Percentiles rank a stretch among this genome's conserved stretches.
Conservation (phyloP, 2,113 vertebrate species). For the Pantherophis guttatus region DNA sequence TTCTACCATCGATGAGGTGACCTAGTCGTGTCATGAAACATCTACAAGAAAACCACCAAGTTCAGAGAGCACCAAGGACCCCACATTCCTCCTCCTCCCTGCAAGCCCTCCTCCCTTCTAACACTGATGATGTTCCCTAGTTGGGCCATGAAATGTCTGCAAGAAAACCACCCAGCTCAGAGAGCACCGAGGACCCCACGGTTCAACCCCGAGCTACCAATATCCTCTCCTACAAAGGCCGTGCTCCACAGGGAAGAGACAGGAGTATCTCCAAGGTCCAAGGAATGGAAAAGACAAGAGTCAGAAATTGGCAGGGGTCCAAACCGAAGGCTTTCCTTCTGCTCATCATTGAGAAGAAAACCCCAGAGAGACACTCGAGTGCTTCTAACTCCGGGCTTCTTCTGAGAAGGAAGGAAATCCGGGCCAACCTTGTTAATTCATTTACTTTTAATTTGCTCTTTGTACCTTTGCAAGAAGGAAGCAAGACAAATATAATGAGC, state of each 20-base stretch:
- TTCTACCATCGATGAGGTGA: background rate
- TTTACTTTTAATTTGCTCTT: conserved; percentile 6
- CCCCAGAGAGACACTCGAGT: background rate
- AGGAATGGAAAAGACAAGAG: background rate
- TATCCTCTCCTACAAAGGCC: no score
- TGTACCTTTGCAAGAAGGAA: conserved; percentile 2
- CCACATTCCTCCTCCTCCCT: background rate
- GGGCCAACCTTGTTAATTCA: background rate
- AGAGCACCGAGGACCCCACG: no score
- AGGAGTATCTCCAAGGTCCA: background rate
- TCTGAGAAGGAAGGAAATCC: background rate
- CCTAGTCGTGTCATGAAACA: background rate
- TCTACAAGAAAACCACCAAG: background rate
- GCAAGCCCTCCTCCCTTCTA: no score
- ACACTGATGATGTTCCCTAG: background rate
- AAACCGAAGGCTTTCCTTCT: background rate
- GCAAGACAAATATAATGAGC: conserved; percentile 7
- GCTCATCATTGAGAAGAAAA: background rate
- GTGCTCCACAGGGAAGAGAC: no score
- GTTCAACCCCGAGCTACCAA: no score
- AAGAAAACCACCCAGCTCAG: background rate
- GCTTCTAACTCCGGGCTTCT: background rate
- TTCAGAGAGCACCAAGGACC: background rate
- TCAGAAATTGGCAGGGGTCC: background rate
- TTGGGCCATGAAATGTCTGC: background rate